A percentile compares a stretch with the other conserved stretches of the same genome.
phyloP scores from a whole-genome alignment of 2,113 vertebrate genomes.

The Anarrhichthys ocellatus region DNA sequence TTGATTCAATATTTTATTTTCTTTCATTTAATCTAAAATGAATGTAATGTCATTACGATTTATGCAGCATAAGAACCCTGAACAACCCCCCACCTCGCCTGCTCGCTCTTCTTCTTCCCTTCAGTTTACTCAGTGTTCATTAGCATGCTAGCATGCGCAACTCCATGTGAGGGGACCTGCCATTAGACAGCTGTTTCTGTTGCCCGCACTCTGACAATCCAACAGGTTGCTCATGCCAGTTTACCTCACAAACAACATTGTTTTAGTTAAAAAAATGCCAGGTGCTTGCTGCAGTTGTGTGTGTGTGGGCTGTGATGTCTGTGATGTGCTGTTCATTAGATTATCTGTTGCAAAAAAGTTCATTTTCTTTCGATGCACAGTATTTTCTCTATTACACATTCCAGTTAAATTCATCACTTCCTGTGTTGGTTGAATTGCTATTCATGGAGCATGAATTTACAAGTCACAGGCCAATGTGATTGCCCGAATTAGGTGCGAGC shows the following conservation, averaged over 20 bases:
- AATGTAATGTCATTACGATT: background rate
- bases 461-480: constrained; percentile 1
- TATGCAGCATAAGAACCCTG: background rate
- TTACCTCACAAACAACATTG: background rate
- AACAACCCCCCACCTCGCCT: background rate
- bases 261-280: background rate
- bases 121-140: constrained; percentile 16
- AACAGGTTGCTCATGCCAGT: background rate
- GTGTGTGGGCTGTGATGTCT: background rate
- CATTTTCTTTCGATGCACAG: background rate
- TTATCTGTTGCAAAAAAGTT: background rate
- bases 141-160: constrained; percentile 34
- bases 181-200: constrained; percentile 51
- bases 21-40: background rate
- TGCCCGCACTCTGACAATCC: constrained; percentile 19
- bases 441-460: background rate
- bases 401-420: background rate
- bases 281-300: background rate
- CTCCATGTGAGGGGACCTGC: constrained; percentile 29
- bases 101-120: constrained; percentile 19
- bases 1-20: background rate
- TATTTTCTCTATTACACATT: background rate
- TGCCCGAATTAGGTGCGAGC: background rate
- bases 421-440: background rate
- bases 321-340: background rate